Conservation (phyloP, 2,888 invertebrate genomes). For the Oegoconia quadripuncta region DNA sequence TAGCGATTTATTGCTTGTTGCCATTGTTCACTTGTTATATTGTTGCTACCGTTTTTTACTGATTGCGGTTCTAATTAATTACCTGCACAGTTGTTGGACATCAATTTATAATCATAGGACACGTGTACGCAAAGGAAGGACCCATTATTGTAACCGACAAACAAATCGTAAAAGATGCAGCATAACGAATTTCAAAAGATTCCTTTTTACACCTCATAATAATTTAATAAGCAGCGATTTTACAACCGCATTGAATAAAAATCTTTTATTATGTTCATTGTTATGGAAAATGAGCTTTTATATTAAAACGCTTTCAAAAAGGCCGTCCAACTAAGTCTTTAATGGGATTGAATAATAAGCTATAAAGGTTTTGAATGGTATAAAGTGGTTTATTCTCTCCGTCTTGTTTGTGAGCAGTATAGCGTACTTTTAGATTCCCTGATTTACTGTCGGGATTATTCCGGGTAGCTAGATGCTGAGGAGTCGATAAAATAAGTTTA, state of each 20-base stretch:
- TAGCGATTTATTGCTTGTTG: slow-evolving; percentile 40
- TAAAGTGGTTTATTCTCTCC: slow-evolving; percentile 66
- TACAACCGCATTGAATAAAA: slow-evolving; percentile 50
- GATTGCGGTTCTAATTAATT: too few relatives aligned
- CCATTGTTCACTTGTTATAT: slow-evolving; percentile 33
- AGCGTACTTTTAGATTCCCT: slow-evolving; percentile 51
- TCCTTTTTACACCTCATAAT: slow-evolving; percentile 48
- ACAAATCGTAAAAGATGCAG: slow-evolving; percentile 7
- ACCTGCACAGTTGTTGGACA: too few relatives aligned
- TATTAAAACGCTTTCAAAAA: slow-evolving; percentile 64
- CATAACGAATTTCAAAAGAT: slow-evolving; percentile 32
- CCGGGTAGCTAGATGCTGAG: slow-evolving; percentile 56
- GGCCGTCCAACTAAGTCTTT: slow-evolving; percentile 64
- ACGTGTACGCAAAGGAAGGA: background rate
- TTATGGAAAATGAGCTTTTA: slow-evolving; percentile 68
- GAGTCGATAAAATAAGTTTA: slow-evolving; percentile 74
- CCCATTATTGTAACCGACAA: slow-evolving; percentile 2
- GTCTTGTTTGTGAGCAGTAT: slow-evolving; percentile 51
- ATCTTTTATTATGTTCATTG: slow-evolving; percentile 60
- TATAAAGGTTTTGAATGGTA: slow-evolving; percentile 71
- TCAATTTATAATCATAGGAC: background rate
- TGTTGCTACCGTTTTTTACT: slow-evolving; percentile 17
- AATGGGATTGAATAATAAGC: slow-evolving; percentile 74
- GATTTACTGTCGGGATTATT: slow-evolving; percentile 64
- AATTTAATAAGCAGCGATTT: slow-evolving; percentile 62